Conservation (phyloP, 2,797 vertebrate species). For the Poeciliopsis paucimaculata region DNA sequence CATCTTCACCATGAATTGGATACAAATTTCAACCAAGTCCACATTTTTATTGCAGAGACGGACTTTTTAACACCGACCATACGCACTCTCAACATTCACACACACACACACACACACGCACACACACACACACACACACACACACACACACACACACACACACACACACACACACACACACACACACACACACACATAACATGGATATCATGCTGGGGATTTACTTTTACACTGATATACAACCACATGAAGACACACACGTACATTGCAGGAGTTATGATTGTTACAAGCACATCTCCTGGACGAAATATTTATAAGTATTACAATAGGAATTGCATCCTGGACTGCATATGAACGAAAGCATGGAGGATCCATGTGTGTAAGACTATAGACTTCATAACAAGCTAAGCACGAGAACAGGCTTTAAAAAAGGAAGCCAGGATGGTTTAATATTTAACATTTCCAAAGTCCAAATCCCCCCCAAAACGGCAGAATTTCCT, state of each 20-base stretch:
- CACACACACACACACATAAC: slow-evolving; percentile 46
- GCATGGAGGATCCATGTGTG: slow-evolving; percentile 57
- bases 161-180: neutral
- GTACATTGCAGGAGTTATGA: slow-evolving; percentile 67
- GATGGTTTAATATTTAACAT: slow-evolving; percentile 77
- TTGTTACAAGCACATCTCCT: slow-evolving; percentile 69
- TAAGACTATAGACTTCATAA: slow-evolving; percentile 60
- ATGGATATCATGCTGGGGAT: slow-evolving; percentile 69
- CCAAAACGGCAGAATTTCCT: slow-evolving; percentile 49
- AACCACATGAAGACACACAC: slow-evolving; percentile 75
- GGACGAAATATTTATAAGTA: slow-evolving; percentile 73
- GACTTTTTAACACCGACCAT: slow-evolving; percentile 56
- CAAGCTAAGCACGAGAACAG: slow-evolving; percentile 60
- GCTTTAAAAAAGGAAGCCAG: slow-evolving; percentile 45
- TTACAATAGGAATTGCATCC: slow-evolving; percentile 74
- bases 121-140: neutral
- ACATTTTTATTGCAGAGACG: slow-evolving; percentile 72
- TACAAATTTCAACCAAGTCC: slow-evolving; percentile 57
- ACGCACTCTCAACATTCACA: neutral
- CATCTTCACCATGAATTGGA: slow-evolving; percentile 24
- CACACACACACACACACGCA: too few relatives aligned
- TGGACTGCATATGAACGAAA: slow-evolving; percentile 62
- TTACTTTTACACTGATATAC: slow-evolving; percentile 70
- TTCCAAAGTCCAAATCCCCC: slow-evolving; percentile 65
- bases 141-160: slow-evolving; percentile 34